phyloP scores from a whole-genome alignment of 2,888 invertebrate genomes.

The Zaprionus obscuricornis region DNA sequence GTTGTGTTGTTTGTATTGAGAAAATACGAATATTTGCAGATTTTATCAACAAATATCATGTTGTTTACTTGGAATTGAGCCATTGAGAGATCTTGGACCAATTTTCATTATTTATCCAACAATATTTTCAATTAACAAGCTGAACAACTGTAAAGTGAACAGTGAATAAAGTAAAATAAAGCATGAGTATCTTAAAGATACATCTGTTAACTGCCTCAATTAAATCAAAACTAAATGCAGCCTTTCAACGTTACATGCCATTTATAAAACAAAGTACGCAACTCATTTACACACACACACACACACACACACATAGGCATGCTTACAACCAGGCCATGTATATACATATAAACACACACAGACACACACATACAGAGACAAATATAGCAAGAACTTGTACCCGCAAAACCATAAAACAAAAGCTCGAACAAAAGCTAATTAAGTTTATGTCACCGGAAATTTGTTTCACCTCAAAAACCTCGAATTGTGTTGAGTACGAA shows the following conservation, averaged over 20 bases:
- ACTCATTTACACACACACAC: slow-evolving; percentile 18
- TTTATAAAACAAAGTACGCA: slow-evolving; percentile 52
- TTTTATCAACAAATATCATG: slow-evolving; percentile 53
- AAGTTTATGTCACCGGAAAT: slow-evolving; percentile 84
- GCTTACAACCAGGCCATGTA: too few relatives aligned
- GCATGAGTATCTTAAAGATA: slow-evolving; percentile 57
- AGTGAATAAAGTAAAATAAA: slow-evolving; percentile 6
- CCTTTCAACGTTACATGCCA: slow-evolving; percentile 58
- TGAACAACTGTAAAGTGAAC: not conserved
- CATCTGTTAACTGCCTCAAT: slow-evolving; percentile 71
- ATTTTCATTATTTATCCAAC: slow-evolving; percentile 24
- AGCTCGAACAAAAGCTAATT: slow-evolving; percentile 83
- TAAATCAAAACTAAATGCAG: slow-evolving; percentile 75
- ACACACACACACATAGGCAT: slow-evolving; percentile 19
- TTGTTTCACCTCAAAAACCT: slow-evolving; percentile 83
- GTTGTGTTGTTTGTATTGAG: slow-evolving; percentile 51
- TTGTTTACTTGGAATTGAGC: slow-evolving; percentile 31
- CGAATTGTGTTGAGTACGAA: slow-evolving; percentile 71
- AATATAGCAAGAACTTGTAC: slow-evolving; percentile 51
- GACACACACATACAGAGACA: slow-evolving; percentile 15
- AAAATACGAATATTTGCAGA: slow-evolving; percentile 34
- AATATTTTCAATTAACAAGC: slow-evolving; percentile 45
- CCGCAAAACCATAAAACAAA: slow-evolving; percentile 75
- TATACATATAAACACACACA: too few relatives aligned
- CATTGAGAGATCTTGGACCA: slow-evolving; percentile 31